Evolutionary conservation across 2,797 vertebrate genomes (phyloP).

Genomic region (Monodelphis domestica): DNA sequence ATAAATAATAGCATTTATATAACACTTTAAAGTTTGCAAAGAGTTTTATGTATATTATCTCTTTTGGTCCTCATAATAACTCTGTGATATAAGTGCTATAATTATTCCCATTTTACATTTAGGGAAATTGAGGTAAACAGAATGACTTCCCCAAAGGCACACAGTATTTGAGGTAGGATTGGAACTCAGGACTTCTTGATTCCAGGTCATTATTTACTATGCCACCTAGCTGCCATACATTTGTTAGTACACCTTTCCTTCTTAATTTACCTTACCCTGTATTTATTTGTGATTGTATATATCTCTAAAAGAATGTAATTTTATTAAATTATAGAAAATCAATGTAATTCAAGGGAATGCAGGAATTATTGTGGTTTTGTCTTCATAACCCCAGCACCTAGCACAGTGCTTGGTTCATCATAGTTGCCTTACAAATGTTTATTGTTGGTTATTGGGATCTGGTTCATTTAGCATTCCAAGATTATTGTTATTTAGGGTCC

Average conservation of each 20-base stretch:
- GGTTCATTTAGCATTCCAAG: background rate
- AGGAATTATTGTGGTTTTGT: background rate
- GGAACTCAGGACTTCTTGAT: background rate
- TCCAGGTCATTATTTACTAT: background rate
- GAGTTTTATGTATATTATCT: too few species aligned
- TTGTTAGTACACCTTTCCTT: background rate
- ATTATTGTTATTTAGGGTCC: background rate
- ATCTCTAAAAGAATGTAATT: background rate
- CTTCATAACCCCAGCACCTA: background rate
- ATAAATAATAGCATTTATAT: background rate
- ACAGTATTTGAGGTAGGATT: background rate
- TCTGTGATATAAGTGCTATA: background rate
- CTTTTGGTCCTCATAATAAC: background rate
- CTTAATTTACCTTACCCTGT: background rate
- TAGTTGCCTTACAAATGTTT: background rate
- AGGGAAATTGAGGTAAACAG: background rate
- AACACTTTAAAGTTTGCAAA: background rate
- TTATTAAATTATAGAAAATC: background rate
- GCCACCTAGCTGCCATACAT: background rate
- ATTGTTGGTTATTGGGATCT: background rate
- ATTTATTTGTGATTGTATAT: background rate
- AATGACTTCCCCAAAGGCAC: background rate
- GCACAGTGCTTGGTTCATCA: background rate
- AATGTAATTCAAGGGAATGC: background rate
- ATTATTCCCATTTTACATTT: background rate